Percentiles rank a stretch among this genome's conserved stretches.
These are phyloP conservation scores for Cladorhizidae sp. DNA, from an alignment of 37 sponge, comb jelly and placozoan genomes.

Conservation along the genomic window DNA sequence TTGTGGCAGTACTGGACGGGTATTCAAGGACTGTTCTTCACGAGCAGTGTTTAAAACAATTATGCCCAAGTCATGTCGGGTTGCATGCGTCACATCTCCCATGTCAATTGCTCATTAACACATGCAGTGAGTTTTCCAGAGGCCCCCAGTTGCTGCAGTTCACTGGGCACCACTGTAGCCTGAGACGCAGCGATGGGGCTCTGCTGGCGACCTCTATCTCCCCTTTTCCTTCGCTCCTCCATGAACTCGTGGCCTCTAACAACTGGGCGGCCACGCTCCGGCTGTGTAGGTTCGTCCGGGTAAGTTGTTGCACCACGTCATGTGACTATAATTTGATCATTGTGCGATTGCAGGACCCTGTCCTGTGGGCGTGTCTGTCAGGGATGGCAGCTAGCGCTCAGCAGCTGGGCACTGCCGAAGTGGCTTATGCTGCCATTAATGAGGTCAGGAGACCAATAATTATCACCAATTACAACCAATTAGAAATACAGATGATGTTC, in stretches of 20 bases:
- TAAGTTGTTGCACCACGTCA: neutral
- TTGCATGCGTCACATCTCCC: too few relatives aligned
- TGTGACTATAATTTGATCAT: neutral
- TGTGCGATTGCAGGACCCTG: constrained; percentile 56
- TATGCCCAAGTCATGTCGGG: too few relatives aligned
- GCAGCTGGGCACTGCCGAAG: constrained; percentile 85
- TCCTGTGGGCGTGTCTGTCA: constrained; percentile 94
- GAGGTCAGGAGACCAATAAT: constrained; percentile 58
- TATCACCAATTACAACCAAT: too few relatives aligned
- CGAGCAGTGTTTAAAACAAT: too few relatives aligned
- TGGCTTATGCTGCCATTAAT: constrained; percentile 93
- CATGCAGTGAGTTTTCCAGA: constrained; percentile 83
- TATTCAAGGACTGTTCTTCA: too few relatives aligned
- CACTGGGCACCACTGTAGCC: constrained; percentile 73
- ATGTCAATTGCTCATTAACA: neutral
- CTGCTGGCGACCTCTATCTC: constrained; percentile 76
- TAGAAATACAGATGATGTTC: too few relatives aligned
- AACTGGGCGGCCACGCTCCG: constrained; percentile 76
- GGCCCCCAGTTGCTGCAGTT: constrained; percentile 82
- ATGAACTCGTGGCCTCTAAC: constrained; percentile 43
- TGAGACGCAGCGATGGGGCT: constrained; percentile 90
- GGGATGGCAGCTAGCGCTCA: constrained; percentile 82
- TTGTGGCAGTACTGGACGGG: too few relatives aligned
- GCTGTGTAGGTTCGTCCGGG: constrained; percentile 93
- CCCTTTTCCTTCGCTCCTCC: constrained; percentile 92